Base-by-base conservation (phyloP, 2,113 vertebrate genomes). In the Salvelinus alpinus region DNA sequence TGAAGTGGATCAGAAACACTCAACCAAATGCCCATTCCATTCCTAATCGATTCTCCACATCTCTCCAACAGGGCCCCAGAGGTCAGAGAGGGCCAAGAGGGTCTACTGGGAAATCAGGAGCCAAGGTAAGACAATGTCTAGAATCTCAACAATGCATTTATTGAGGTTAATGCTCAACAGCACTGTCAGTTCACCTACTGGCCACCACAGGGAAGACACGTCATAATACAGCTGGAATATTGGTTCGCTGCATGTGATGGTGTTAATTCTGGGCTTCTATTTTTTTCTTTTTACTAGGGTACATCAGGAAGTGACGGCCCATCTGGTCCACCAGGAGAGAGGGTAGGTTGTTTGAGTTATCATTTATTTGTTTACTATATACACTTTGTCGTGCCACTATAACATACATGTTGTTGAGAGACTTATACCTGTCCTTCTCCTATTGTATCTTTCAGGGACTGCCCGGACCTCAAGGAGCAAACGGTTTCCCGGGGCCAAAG, bases 401-500 rank as follows among this genome's bases (percentile, higher is more conserved):
- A 27, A 4, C 27, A 29, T 68, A 11, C 12, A 34, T 66, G 16
- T 66, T 44, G 38, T 44, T 66, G 13, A 14, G 64, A 29, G 24
- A 14, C 64, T 68, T 31, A 44, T 44, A 68, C 66, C 66, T 69
- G 70, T 29, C 59, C 22, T 11, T 44, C 38, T 76, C 29, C 9
- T 1, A 77, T 38, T 68, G 29, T 89, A 6, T 78, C 70, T 85
- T 88, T 67, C 38, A 99, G 98, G 98, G 98, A 91, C 95, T 97
- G 76, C 95, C 96, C 25, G 98, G 98, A 79, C 95, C 98, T 90
- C 97, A 99, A 91, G 97, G 98, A 93, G 96, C 98, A 0, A 99
- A 97, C 7, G 98, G 97, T 82, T 99, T 99, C 88, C 95, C 97
- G 5, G 98, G 98, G 93, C 96, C 96, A 71, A 99, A 99, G 87